Evolutionary conservation across 2,113 vertebrate genomes (phyloP).

Genomic region (Mustelus asterias): DNA sequence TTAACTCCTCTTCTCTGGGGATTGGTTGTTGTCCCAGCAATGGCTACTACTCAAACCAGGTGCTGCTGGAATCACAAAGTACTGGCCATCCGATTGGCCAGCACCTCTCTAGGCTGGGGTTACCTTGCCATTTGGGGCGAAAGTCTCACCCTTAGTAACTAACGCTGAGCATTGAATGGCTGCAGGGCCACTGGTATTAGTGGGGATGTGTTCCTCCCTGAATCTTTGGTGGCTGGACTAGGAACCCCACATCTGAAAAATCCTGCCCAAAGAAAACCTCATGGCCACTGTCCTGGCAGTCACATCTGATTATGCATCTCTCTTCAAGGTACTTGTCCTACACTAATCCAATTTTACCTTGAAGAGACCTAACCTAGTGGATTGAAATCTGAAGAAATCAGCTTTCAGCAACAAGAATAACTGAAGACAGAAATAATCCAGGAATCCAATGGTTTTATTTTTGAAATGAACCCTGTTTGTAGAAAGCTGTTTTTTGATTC

Average conservation of each 20-base stretch:
- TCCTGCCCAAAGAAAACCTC: not conserved
- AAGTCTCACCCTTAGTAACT: not conserved
- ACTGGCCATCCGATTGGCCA: too few relatives aligned
- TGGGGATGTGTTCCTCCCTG: not conserved
- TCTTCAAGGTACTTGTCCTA: not conserved
- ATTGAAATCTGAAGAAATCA: conserved; percentile 13
- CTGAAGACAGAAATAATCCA: conserved; percentile 5
- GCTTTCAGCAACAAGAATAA: not conserved
- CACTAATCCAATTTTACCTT: not conserved
- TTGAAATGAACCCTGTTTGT: not conserved
- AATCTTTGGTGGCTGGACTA: not conserved
- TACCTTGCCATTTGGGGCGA: not conserved
- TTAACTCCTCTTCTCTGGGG: too few relatives aligned
- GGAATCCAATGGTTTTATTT: not conserved
- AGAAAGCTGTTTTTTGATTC: not conserved
- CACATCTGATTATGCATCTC: not conserved
- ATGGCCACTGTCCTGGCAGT: not conserved
- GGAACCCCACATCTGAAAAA: not conserved
- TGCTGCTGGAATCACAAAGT: too few relatives aligned
- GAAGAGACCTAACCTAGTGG: not conserved
- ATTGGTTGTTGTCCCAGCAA: too few relatives aligned
- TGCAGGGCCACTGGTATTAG: not conserved
- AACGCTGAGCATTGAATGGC: not conserved
- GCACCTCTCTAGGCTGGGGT: too few relatives aligned
- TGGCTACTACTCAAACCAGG: too few relatives aligned